Evolutionary conservation across 2,113 vertebrate species (phyloP).

Genomic region (Aythya baeri): DNA sequence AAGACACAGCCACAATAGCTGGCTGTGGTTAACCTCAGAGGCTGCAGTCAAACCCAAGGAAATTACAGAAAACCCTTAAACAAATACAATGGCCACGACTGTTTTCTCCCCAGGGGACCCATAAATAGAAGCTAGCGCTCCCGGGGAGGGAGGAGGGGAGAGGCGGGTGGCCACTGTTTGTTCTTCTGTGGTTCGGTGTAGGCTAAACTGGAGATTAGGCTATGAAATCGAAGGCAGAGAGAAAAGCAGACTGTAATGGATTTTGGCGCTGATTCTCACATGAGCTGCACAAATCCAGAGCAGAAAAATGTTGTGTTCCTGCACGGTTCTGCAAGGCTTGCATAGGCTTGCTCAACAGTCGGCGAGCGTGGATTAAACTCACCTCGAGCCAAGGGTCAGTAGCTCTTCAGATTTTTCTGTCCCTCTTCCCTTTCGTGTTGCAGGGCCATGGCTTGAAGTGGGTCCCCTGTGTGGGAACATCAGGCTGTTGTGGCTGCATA

Average conservation of each 20-base stretch:
- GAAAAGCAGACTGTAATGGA: background rate
- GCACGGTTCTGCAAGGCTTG: background rate
- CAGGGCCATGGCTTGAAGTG: rapidly evolving
- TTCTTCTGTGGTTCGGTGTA: slow-evolving; percentile 20
- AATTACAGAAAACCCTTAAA: slow-evolving; percentile 67
- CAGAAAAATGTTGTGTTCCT: rapidly evolving
- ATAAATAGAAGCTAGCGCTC: slow-evolving; percentile 46
- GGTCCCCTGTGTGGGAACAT: background rate
- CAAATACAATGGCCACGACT: slow-evolving; percentile 51
- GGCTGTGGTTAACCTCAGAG: slow-evolving; percentile 68
- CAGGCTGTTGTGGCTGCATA: background rate
- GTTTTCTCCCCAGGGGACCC: slow-evolving; percentile 46
- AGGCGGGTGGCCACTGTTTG: background rate
- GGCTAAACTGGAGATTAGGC: slow-evolving; percentile 10
- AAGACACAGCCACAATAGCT: slow-evolving; percentile 44
- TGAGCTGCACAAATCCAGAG: background rate
- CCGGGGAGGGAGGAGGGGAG: slow-evolving; percentile 35
- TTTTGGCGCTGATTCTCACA: background rate
- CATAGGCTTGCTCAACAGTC: background rate
- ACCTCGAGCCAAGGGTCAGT: background rate
- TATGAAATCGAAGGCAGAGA: background rate
- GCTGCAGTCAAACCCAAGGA: slow-evolving; percentile 60
- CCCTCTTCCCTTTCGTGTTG: rapidly evolving
- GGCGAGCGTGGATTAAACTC: rapidly evolving
- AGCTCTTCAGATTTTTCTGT: background rate